Evolutionary conservation across 2,888 invertebrate species (phyloP).

Genomic region (Napeogenes sylphis): DNA sequence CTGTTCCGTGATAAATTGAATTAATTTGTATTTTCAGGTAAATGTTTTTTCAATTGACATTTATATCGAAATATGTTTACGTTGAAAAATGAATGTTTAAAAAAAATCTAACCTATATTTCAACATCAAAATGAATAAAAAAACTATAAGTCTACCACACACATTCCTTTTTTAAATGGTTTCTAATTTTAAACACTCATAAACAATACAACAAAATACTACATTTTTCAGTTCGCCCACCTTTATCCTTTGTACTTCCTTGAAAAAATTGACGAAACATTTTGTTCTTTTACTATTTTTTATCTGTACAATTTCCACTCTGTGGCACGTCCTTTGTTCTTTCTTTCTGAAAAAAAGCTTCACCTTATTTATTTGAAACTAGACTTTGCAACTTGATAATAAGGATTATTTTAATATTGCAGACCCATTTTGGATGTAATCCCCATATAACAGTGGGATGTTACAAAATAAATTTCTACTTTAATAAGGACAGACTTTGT

Average conservation of each 20-base stretch:
- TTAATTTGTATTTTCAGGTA: too few species aligned
- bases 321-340: slow-evolving; percentile 26
- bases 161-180: not conserved
- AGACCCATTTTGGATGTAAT: slow-evolving; percentile 14
- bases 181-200: not conserved
- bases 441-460: slow-evolving; percentile 11
- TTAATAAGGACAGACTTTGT: slow-evolving; percentile 25
- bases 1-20: too few species aligned
- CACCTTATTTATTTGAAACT: slow-evolving; percentile 6
- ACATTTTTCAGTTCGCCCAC: slow-evolving; percentile 7
- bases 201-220: slow-evolving; percentile 4
- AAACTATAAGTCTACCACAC: too few species aligned
- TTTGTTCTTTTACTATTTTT: slow-evolving; percentile 15
- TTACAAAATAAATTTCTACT: slow-evolving; percentile 21
- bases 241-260: slow-evolving; percentile 10
- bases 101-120: too few species aligned
- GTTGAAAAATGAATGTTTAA: too few species aligned
- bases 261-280: slow-evolving; percentile 5
- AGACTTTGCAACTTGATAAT: not conserved
- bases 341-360: slow-evolving; percentile 16
- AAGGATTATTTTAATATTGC: slow-evolving; percentile 11
- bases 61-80: too few species aligned
- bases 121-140: too few species aligned
- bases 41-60: too few species aligned
- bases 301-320: slow-evolving; percentile 21